phyloP scores from a whole-genome alignment of 2,888 invertebrate genomes.

The Chrysopilus asiliformis region DNA sequence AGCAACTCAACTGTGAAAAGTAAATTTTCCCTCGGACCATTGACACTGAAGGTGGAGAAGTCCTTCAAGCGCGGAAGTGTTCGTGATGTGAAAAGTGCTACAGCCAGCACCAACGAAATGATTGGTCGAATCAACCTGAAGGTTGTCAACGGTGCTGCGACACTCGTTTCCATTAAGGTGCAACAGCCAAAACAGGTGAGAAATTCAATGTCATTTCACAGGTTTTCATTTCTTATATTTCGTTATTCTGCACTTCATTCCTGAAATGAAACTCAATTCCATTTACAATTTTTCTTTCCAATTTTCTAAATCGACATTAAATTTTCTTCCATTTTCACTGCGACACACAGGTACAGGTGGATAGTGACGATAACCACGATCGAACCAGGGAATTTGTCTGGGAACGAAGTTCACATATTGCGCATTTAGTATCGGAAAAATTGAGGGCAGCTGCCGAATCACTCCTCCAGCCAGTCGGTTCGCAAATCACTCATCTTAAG shows the following conservation, averaged over 20 bases:
- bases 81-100: constrained; percentile 71
- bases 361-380: constrained; percentile 69
- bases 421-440: constrained; percentile 71
- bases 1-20: constrained; percentile 72
- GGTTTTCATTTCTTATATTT: not conserved
- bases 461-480: constrained; percentile 29
- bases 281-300: not conserved
- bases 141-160: constrained; percentile 67
- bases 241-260: not conserved
- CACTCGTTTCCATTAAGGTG: constrained; percentile 70
- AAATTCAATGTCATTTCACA: not conserved
- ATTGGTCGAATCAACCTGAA: constrained; percentile 62
- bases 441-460: constrained; percentile 40
- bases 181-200: constrained; percentile 75
- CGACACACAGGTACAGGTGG: constrained; percentile 57
- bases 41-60: constrained; percentile 52
- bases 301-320: not conserved
- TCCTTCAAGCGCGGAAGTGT: constrained; percentile 61
- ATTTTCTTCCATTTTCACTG: not conserved
- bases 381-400: constrained; percentile 72
- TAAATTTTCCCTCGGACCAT: constrained; percentile 66
- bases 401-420: constrained; percentile 71
- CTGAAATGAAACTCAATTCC: not conserved
- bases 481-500: too few species aligned
- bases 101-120: constrained; percentile 80